Base-by-base conservation (phyloP, 2,113 vertebrate genomes). In the Myanophis thanlyinensis region DNA sequence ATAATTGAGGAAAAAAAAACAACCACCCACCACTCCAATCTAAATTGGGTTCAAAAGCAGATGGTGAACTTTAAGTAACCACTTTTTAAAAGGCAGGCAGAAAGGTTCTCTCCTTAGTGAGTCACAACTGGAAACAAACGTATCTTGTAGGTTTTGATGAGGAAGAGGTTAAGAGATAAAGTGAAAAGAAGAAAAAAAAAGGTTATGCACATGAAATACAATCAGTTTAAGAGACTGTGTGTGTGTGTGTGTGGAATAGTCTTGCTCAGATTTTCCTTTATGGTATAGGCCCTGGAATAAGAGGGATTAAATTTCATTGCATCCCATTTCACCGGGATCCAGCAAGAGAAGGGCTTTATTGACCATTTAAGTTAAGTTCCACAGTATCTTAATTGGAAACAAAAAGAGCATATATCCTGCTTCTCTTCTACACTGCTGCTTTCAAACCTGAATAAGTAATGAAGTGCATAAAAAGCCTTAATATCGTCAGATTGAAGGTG, bases 1-100 rank as follows among this genome's bases (percentile, higher is more conserved):
- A 97, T 98, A 97, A 98, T 98, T 97, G 97, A 97, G 98, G 97
- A 96, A 97, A 97, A 62, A 62, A 62, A n/a, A 30, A n/a, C 2
- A 0, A 4, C 12, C 5, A 49, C 95, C 2, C 0, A 4, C 12
- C 5, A 49, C 95, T 95, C 89, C 0, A 44, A 93, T 97, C 96
- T 94, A 92, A 94, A 96, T 96, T 95, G 94, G 94, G 8, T 96
- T 97, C 93, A 94, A 96, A 96, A 97, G 96, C 98, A 97, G 97
- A 98, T 97, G 97, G 96, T 6, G 54, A 97, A 96, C 95, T 95
- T 94, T 96, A 93, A 88, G 49, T 90, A 86, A 59, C 44, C 46
- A n/a, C 27, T n/a, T 35, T 11, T 11, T 11, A 47, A 91, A 94
- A 97, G 95, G 84, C 95, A 96, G 94, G 94, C 95, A 96, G 62